Conservation (phyloP, 2,888 invertebrate genomes). For the Eupeodes latifasciatus region DNA sequence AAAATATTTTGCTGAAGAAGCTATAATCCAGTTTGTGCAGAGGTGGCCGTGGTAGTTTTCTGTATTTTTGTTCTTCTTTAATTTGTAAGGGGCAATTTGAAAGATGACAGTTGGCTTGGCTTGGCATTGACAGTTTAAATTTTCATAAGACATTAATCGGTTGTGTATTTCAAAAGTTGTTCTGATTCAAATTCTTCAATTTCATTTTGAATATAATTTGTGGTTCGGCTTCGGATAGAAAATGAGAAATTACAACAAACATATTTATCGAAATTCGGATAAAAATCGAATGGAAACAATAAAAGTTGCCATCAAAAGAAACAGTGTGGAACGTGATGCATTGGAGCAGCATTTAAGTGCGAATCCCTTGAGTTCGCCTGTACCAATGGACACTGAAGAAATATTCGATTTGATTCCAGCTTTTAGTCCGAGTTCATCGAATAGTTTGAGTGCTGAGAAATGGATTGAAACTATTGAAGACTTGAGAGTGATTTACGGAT, state of each 20-base stretch:
- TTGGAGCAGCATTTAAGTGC: no score
- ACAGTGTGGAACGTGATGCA: not conserved
- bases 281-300: conserved; percentile 10
- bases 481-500: conserved; percentile 13
- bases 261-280: not conserved
- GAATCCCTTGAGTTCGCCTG: not conserved
- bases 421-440: conserved; percentile 17
- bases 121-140: no score
- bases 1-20: no score
- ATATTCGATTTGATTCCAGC: conserved; percentile 19
- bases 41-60: no score
- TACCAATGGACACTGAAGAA: conserved; percentile 8
- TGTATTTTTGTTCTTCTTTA: no score
- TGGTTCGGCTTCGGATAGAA: not conserved
- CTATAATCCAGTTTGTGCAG: no score
- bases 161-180: no score
- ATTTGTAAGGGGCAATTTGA: no score
- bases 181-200: not conserved
- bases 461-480: conserved; percentile 44
- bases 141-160: no score
- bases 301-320: conserved; percentile 6
- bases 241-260: not conserved
- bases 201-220: not conserved
- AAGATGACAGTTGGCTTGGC: no score
- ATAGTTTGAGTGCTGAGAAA: conserved; percentile 3